Evolutionary conservation across 2,797 vertebrate genomes (phyloP), one percentile per base, ranked within the genome.

Genomic region (Fistularia commersonii): DNA sequence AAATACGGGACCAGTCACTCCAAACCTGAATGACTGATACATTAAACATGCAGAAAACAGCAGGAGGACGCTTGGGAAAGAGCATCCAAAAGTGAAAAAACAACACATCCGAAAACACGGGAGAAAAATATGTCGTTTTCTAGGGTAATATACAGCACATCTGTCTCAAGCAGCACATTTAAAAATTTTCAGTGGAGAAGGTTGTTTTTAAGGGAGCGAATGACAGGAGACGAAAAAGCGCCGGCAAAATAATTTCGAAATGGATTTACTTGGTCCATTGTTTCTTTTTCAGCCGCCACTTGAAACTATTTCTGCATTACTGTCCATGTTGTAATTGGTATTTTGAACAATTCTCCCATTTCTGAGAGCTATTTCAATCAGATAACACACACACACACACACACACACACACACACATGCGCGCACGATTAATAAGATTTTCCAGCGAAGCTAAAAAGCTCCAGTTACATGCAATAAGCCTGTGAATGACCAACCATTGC

Each of bases 1-100:
- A 78, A 81, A 73, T 66, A 80, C 82, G 74, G 79, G 83, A 77
- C 69, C 74, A 86, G 86, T 82, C 80, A 82, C 85, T 86, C 82
- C 84, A 77, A 73, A 87, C 88, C 87, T 84, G 82, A 86, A 84
- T 87, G 85, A 89, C 81, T 85, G 84, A 88, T 82, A 77, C 81
- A 89, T 91, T 84, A 90, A 90, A 88, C 84, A 86, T 85, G 77
- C 74, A 65, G 74, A 76, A 84, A 87, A 58, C 86, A 88, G 86
- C 77, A 43, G 81, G 85, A 80, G 76, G 78, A 81, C 76, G 64
- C 77, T 33, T 48, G 76, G 74, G 80, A 83, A 49, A 54, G 58
- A 57, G 57, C 6, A 60, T 87, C 87, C 76, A 87, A 85, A 85
- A 77, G 71, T 39, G 31, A 15, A 42, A 67, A 79, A 77, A 84